These are phyloP conservation scores for Drosophila tanythrix DNA, from an alignment of 2,888 invertebrate genomes.

Conservation along the genomic window DNA sequence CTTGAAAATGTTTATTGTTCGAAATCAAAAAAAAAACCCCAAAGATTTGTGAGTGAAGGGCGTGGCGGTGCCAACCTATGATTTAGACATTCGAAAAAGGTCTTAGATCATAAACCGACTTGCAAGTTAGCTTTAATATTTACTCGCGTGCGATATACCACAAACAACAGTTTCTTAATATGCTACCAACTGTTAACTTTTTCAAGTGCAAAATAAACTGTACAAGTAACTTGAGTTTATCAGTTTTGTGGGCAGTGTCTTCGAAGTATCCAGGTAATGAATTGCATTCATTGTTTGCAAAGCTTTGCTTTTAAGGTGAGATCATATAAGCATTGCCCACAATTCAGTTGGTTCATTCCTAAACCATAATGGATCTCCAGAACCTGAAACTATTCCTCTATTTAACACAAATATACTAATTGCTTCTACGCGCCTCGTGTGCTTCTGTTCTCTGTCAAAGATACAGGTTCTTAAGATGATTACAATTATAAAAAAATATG, in stretches of 20 bases:
- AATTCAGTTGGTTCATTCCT: neutral
- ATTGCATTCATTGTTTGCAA: neutral
- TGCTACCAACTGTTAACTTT: neutral
- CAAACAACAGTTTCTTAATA: neutral
- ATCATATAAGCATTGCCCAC: neutral
- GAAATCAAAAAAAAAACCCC: constrained; percentile 6
- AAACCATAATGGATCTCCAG: neutral
- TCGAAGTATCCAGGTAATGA: neutral
- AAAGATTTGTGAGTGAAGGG: constrained; percentile 19
- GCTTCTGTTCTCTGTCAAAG: neutral
- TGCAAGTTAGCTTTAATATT: neutral
- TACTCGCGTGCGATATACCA: neutral
- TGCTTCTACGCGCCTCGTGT: neutral
- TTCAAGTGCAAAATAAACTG: constrained; percentile 6
- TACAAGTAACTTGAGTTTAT: neutral
- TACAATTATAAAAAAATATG: neutral
- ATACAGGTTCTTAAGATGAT: neutral
- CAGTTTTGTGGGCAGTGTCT: neutral
- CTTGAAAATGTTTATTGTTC: constrained; percentile 21
- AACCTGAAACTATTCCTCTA: neutral
- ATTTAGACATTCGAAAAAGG: constrained; percentile 1
- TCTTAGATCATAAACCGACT: neutral
- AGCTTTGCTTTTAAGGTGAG: neutral
- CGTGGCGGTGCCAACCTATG: constrained; percentile 1
- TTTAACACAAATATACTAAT: neutral